Conservation (phyloP, 2,888 invertebrate species). For the Clepsis dumicolana region DNA sequence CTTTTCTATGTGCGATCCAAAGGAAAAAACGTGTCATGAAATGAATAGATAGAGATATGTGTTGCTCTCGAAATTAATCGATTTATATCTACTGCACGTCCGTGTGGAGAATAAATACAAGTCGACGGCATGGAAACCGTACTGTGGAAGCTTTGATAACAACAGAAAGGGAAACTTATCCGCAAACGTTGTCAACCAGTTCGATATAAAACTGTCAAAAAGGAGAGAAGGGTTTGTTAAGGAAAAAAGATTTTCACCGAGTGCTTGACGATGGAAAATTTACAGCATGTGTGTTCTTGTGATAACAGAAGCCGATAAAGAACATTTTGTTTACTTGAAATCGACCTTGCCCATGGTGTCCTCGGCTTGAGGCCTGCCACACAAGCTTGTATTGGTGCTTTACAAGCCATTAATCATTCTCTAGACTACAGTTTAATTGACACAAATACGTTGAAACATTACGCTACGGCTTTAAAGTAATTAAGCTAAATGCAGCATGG, state of each 20-base stretch:
- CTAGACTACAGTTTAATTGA: conserved; percentile 4
- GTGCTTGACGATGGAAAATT: not conserved
- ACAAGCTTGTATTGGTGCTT: not conserved
- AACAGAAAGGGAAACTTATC: conserved; percentile 9
- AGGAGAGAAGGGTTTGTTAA: not conserved
- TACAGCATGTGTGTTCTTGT: not conserved
- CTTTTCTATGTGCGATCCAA: conserved; percentile 56
- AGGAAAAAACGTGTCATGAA: conserved; percentile 49
- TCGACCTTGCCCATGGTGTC: not conserved
- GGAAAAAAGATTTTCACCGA: not conserved
- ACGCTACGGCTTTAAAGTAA: not conserved
- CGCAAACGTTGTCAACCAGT: conserved; percentile 5
- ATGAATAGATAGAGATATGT: conserved; percentile 46
- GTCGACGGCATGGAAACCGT: conserved; percentile 7
- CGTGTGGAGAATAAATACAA: conserved; percentile 3
- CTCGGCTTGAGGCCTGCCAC: not conserved
- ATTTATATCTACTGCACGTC: conserved; percentile 42
- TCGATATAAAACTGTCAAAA: not conserved
- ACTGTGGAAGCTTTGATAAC: conserved; percentile 5
- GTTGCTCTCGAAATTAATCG: conserved; percentile 50
- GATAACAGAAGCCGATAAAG: not conserved
- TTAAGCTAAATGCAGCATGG: conserved; percentile 1
- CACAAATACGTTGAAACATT: conserved; percentile 4
- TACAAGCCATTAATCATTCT: conserved; percentile 6
- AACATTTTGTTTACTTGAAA: not conserved